Base-by-base conservation (phyloP, 2,113 vertebrate genomes). In the Bubo blakistoni region DNA sequence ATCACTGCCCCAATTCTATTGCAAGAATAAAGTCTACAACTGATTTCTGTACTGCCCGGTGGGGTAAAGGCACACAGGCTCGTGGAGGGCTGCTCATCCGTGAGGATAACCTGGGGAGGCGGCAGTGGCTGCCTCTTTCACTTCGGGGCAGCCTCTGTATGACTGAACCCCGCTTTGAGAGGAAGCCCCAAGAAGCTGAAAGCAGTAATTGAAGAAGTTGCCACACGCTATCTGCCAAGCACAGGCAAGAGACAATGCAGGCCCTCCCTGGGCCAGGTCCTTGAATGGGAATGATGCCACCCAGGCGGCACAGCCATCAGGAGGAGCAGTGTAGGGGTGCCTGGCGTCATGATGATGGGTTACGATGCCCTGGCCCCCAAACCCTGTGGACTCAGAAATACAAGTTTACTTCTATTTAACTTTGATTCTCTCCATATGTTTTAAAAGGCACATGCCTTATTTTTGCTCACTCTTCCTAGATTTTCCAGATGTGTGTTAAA, bases 261-360 rank as follows among this genome's bases (percentile, higher is more conserved):
- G 11, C 12, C 7, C 2, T 58, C 58, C 36, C 27, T 13, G 42
- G 25, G 52, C 29, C 29, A 67, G 44, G 30, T 76, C 61, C 40
- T 74, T 54, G 11, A 61, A 24, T 10, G 7, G 38, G 20, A 32
- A 52, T 4, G 40, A 58, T 55, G 42, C 20, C 1, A 4, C 52
- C 20, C 3, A 2, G 58, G 70, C 0, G 0, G 36, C 36, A 55
- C 19, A 58, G n/a, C 10, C 1, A 2, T 44, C 40, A 57, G 40
- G 9, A 55, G 34, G 7, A 44, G 21, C 1, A 0, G 46, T 3
- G 9, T 2, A 24, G 16, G 52, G 55, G 7, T 27, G 19, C 36
- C 73, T 3, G 5, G 52, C 36, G 40, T 42, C 3, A 0, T 1
- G 30, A 44, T 2, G 2, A 22, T 2, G 30, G 29, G 16, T 49